Evolutionary conservation across 2,888 invertebrate genomes (phyloP).

Genomic region (Apodemia mormo): DNA sequence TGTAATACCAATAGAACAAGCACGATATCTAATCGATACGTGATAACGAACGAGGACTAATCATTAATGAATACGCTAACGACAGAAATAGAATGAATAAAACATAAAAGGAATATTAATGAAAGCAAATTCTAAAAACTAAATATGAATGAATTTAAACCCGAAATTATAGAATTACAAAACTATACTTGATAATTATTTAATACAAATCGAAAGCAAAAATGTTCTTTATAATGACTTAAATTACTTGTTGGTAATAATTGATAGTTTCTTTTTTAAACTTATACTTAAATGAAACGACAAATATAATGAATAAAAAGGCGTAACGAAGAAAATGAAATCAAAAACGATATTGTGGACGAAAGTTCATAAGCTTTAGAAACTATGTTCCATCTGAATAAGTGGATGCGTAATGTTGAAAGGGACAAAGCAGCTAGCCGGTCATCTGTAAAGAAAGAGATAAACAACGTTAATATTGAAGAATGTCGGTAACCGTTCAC

Average conservation of each 20-base stretch:
- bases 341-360: neutral
- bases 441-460: slow-evolving; percentile 77
- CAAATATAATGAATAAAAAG: too few species aligned
- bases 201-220: too few species aligned
- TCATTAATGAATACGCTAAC: slow-evolving; percentile 18
- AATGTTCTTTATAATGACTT: too few species aligned
- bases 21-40: slow-evolving; percentile 36
- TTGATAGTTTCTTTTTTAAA: too few species aligned
- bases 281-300: neutral
- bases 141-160: too few species aligned
- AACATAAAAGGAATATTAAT: neutral
- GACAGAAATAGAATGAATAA: slow-evolving; percentile 19
- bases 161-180: too few species aligned
- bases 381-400: neutral
- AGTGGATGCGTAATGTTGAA: slow-evolving; percentile 22
- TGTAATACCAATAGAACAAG: slow-evolving; percentile 31
- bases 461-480: slow-evolving; percentile 56
- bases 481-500: slow-evolving; percentile 55
- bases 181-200: too few species aligned
- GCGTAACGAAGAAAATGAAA: too few species aligned
- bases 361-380: neutral
- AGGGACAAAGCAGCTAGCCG: slow-evolving; percentile 52
- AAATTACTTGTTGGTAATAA: too few species aligned
- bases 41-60: slow-evolving; percentile 17
- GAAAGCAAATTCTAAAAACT: too few species aligned